A percentile compares a stretch with the other conserved stretches of the same genome.
Evolutionary conservation across 2,113 vertebrate species (phyloP).

Genomic region (Triplophysa tibetana): DNA sequence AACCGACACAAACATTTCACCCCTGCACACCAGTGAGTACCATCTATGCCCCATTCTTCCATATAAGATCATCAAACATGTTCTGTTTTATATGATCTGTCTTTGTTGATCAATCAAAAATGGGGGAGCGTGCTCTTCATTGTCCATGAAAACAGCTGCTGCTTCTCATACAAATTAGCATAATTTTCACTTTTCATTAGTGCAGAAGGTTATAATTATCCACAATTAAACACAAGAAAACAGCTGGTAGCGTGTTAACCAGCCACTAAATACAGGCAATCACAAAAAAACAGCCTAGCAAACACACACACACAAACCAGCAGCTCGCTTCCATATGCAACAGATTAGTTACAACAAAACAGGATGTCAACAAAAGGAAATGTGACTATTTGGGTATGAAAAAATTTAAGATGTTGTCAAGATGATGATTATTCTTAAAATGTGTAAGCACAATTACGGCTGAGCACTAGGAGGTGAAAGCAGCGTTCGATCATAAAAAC

Average conservation of each 20-base stretch:
- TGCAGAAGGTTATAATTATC: conserved; percentile 3
- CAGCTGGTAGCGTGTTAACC: not conserved
- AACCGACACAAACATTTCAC: not conserved
- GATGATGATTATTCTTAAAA: too few species aligned
- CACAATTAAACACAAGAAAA: not conserved
- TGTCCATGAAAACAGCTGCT: not conserved
- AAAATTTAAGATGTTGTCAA: too few species aligned
- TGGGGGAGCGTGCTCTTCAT: too few species aligned
- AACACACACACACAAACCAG: not conserved
- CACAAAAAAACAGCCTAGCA: not conserved
- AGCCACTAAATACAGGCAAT: not conserved
- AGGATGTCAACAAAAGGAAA: not conserved
- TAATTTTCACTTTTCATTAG: not conserved
- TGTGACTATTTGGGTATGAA: not conserved
- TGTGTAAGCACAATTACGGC: too few species aligned
- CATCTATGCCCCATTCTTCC: not conserved
- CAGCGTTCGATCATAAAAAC: too few species aligned
- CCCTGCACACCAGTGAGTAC: not conserved
- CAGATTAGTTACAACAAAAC: not conserved
- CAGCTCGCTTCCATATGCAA: not conserved
- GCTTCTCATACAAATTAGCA: not conserved
- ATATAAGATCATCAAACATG: not conserved
- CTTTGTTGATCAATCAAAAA: too few species aligned
- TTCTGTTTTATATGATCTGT: too few species aligned
- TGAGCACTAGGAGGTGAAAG: too few species aligned